Evolutionary conservation across 1,140 invertebrate species (phyloP).

Genomic region (Ips typographus): DNA sequence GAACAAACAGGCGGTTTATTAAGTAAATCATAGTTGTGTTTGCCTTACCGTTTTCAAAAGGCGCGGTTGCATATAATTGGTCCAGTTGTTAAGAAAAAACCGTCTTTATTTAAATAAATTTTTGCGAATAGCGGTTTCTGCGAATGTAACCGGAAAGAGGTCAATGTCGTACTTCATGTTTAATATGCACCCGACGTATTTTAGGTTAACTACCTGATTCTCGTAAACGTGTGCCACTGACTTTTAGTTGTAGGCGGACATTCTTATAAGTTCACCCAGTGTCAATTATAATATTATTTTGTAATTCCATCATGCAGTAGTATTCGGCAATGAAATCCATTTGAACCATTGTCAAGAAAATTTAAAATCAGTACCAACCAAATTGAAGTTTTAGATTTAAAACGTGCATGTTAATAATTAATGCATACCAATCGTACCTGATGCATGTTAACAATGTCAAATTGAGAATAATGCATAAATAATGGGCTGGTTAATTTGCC

Average conservation of each 20-base stretch:
- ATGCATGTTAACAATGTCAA: conserved; percentile 10
- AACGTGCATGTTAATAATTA: neutral
- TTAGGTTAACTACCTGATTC: conserved; percentile 33
- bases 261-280: neutral
- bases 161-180: conserved; percentile 18
- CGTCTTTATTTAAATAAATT: conserved; percentile 35
- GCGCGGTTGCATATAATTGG: conserved; percentile 32
- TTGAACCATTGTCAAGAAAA: too few species aligned
- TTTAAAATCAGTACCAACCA: neutral
- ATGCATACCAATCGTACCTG: conserved; percentile 7
- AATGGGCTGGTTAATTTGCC: conserved; percentile 14
- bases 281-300: neutral
- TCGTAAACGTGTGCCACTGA: conserved; percentile 20
- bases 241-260: conserved; percentile 7
- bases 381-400: conserved; percentile 3
- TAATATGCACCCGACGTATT: conserved; percentile 22
- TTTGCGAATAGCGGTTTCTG: conserved; percentile 33
- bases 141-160: conserved; percentile 25
- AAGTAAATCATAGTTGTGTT: too few species aligned
- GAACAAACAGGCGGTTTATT: too few species aligned
- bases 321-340: too few species aligned
- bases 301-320: neutral
- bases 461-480: conserved; percentile 12
- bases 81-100: conserved; percentile 25
- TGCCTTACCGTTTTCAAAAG: conserved; percentile 2